Conservation (phyloP, 2,113 vertebrate genomes). For the Onychostruthus taczanowskii region DNA sequence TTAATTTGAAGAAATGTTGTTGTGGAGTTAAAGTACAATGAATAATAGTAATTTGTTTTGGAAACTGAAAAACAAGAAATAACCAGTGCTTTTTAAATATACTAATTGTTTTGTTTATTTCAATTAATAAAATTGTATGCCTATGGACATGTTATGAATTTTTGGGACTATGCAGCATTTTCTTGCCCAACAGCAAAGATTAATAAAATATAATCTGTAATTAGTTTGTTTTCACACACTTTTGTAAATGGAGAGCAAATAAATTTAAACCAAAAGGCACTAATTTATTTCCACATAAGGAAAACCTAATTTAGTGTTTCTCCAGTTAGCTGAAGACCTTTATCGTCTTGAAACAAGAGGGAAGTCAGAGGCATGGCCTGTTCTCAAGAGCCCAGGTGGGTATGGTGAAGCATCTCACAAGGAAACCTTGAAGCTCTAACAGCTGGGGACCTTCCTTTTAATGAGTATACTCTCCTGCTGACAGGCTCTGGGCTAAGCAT, state of each 20-base stretch:
- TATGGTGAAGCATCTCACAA: not conserved
- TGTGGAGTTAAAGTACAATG: not conserved
- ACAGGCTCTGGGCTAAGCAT: not conserved
- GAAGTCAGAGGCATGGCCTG: not conserved
- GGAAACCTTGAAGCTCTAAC: not conserved
- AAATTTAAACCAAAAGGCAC: not conserved
- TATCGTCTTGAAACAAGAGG: not conserved
- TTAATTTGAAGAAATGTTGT: slow-evolving; percentile 24
- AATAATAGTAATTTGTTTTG: not conserved
- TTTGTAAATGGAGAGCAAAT: not conserved
- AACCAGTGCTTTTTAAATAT: not conserved
- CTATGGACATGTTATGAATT: not conserved
- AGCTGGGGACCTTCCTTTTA: not conserved
- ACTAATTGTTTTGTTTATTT: slow-evolving; percentile 25
- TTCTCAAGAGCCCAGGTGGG: not conserved
- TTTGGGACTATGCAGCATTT: not conserved
- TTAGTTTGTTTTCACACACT: not conserved
- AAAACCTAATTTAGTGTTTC: not conserved
- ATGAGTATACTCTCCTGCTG: not conserved
- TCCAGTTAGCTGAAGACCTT: not conserved
- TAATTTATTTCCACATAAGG: not conserved
- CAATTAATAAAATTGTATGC: not conserved
- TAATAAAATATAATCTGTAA: not conserved
- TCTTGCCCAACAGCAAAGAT: not conserved
- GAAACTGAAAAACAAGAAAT: not conserved